Percentiles rank a stretch among this genome's conserved stretches.
These are phyloP conservation scores for Sprattus sprattus DNA, from an alignment of 2,113 vertebrate species.

Conservation along the genomic window DNA sequence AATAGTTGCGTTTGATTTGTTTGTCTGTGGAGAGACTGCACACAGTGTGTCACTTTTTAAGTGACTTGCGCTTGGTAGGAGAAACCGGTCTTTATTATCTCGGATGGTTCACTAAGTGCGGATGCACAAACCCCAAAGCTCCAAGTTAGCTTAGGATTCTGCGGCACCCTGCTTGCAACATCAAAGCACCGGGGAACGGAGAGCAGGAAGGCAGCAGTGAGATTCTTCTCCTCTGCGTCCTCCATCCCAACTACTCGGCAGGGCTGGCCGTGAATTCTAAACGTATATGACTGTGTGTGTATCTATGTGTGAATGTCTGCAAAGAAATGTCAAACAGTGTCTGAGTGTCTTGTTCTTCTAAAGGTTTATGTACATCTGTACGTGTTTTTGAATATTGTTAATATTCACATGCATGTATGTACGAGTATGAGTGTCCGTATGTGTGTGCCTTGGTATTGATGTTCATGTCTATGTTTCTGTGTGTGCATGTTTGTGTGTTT, in stretches of 20 bases:
- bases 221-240: not conserved
- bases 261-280: not conserved
- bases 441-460: no score
- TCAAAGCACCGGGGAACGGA: not conserved
- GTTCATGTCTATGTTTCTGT: no score
- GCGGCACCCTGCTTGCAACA: not conserved
- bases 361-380: not conserved
- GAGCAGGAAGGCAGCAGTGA: not conserved
- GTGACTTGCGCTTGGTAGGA: not conserved
- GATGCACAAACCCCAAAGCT: not conserved
- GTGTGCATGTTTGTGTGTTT: no score
- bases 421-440: not conserved
- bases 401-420: not conserved
- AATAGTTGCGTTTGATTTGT: not conserved
- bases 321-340: not conserved
- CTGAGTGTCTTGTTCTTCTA: not conserved
- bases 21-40: not conserved
- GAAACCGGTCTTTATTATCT: constrained; percentile 13
- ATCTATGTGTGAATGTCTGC: not conserved
- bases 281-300: not conserved
- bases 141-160: not conserved
- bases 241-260: not conserved
- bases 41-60: not conserved
- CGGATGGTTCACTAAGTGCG: not conserved
- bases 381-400: not conserved